Base-by-base conservation (phyloP, 2,888 invertebrate species). In the Synergus itoensis region DNA sequence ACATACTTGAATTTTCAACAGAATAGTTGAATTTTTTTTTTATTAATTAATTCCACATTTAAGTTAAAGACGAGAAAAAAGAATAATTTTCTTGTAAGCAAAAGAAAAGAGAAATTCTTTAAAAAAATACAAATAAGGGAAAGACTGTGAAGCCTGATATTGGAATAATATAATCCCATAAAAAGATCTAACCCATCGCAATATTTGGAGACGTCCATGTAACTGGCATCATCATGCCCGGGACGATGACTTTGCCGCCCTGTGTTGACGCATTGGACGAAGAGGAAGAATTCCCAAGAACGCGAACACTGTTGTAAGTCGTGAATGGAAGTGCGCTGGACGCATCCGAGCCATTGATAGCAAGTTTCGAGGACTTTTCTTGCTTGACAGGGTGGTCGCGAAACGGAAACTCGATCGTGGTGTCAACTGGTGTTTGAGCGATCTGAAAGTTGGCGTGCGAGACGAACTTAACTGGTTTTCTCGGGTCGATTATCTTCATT, bases 401-500 rank as follows among this genome's bases (percentile, higher is more conserved):
- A 28, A 89, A 84, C 5, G 91, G 90, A 83, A 91, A 92, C 41
- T 83, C 91, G 79, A 92, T 89, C 60, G 89, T 87, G 21, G 88
- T 87, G 79, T 92, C 92, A 73, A 92, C 90, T 7, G 91, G 88
- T 14, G 89, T 89, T 79, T 91, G 91, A 63, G 88, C 84, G 84
- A 91, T 88, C 64, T 91, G 91, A 76, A 92, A 87, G 77, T 90
- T 90, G 43, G 91, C 88, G 77, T 88, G 90, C 65, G 91, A 88
- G 84, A 91, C 89, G 80, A 89, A 89, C 79, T 91, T 91, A 65
- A 88, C 86, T 75, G 89, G 88, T 82, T 88, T 88, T 77, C 91
- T 89, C 43, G 91, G 89, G 82, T 92, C 92, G 77, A 92, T 90
- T 79, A 91, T 89, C 88, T 92, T 92, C 92, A 92, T 91, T 87